Base-by-base conservation (phyloP, 2,888 invertebrate species). In the Odontocolon sp. region DNA sequence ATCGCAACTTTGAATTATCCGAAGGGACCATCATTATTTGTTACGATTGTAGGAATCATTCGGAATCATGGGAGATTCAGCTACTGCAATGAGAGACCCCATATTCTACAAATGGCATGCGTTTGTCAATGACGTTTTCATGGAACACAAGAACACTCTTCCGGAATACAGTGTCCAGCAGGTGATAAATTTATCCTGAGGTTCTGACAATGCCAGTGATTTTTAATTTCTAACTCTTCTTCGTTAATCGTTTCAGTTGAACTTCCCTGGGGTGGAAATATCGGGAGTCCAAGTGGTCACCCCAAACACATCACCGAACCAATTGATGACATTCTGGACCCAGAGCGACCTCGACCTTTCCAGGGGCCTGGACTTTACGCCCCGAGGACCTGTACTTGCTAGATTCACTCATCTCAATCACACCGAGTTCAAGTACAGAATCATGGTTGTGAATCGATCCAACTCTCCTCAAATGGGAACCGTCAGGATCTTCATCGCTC, bases 11-110 rank as follows among this genome's bases (percentile, higher is more conserved):
- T 23, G 2, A 23, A 9, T 5, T 23, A 42, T 47, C 11, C 40
- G 16, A 3, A 3, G 36, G n/a, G 11, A 40, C 16, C 28, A 1
- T 31, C 14, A 21, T 31, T 18, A n/a, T 2, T 42, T 42, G 14
- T 40, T 42, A 9, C 11, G 40, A 21, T 74, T 82, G 42, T 86
- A 96, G 94, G 96, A 97, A 91, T 93, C 93, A 54, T 95, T 95
- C 84, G 94, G 95, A 40, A 95, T 96, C 26, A 96, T 97, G 93
- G 96, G 96, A 0, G 96, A 96, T 86, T 93, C 95, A 0, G 93
- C 96, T 0, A 96, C 96, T 0, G 95, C 96, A 0, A 96, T 97
- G 96, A 92, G 97, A 1, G 97, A 97, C 90, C 96, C 97, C 0
- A 91, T 95, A 14, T 97, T 97, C 92, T 97, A 96, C 91, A 94